Conservation (phyloP, 2,888 invertebrate genomes). For the Ligdia adustata region DNA sequence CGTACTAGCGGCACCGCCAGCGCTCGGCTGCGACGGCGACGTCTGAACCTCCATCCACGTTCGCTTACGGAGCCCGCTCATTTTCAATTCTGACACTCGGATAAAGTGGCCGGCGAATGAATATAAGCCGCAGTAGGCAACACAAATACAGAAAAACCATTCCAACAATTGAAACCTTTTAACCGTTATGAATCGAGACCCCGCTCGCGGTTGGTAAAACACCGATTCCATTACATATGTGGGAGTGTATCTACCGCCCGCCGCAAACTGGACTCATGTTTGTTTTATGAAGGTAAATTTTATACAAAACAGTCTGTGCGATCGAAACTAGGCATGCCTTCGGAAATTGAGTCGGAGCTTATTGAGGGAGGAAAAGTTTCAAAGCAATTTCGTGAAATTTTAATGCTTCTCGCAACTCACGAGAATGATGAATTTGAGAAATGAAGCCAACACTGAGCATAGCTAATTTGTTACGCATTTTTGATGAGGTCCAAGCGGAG, state of each 20-base stretch:
- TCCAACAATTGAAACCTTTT: slow-evolving; percentile 50
- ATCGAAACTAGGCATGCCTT: slow-evolving; percentile 65
- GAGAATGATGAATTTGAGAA: slow-evolving; percentile 75
- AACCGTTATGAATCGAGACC: slow-evolving; percentile 41
- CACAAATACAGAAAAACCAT: slow-evolving; percentile 50
- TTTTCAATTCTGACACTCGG: slow-evolving; percentile 79
- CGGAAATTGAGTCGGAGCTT: slow-evolving; percentile 69
- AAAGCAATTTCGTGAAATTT: slow-evolving; percentile 80
- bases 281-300: slow-evolving; percentile 24
- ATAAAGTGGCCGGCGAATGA: slow-evolving; percentile 70
- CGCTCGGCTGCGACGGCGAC: slow-evolving; percentile 35
- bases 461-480: slow-evolving; percentile 76
- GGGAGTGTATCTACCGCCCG: slow-evolving; percentile 1
- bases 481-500: slow-evolving; percentile 58
- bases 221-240: slow-evolving; percentile 28
- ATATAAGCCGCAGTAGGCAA: slow-evolving; percentile 58
- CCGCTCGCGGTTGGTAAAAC: slow-evolving; percentile 31
- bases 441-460: slow-evolving; percentile 73
- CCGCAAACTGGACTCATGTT: slow-evolving; percentile 15
- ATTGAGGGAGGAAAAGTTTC: slow-evolving; percentile 76
- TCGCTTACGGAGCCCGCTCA: slow-evolving; percentile 70
- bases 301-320: slow-evolving; percentile 48
- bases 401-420: slow-evolving; percentile 74
- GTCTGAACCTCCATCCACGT: slow-evolving; percentile 57
- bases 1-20: slow-evolving; percentile 61